Evolutionary conservation across 2,888 invertebrate species (phyloP).

Genomic region (Agriopis leucophaearia): DNA sequence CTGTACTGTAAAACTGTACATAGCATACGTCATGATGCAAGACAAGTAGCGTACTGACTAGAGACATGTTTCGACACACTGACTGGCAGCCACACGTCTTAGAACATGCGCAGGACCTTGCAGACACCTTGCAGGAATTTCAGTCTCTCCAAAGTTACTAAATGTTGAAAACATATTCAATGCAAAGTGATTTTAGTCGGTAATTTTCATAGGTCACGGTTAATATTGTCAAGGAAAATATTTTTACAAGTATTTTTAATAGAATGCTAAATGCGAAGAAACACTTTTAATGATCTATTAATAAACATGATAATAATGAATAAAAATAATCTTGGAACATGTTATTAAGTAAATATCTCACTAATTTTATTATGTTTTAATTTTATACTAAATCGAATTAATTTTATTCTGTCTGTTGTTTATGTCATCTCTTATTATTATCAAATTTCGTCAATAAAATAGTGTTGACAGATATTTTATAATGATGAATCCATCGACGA

Average conservation of each 20-base stretch:
- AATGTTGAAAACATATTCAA: slow-evolving; percentile 3
- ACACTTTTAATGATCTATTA: too few species aligned
- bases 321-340: too few species aligned
- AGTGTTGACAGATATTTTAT: too few species aligned
- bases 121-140: neutral
- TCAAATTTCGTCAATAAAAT: too few species aligned
- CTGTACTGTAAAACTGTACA: neutral
- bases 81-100: neutral
- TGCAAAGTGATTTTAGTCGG: neutral
- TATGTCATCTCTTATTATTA: too few species aligned
- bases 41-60: neutral
- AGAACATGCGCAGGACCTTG: neutral
- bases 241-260: slow-evolving; percentile 3
- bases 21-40: neutral
- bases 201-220: slow-evolving; percentile 6
- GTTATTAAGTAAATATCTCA: too few species aligned
- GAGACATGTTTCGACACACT: slow-evolving; percentile 3
- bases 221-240: slow-evolving; percentile 13
- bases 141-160: neutral
- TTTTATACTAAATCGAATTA: too few species aligned
- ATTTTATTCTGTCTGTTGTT: too few species aligned
- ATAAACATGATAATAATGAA: too few species aligned
- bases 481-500: too few species aligned
- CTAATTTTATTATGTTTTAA: too few species aligned
- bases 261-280: too few species aligned